Base-by-base conservation (phyloP, 2,888 invertebrate species). In the Lasioglossum oenotherae region DNA sequence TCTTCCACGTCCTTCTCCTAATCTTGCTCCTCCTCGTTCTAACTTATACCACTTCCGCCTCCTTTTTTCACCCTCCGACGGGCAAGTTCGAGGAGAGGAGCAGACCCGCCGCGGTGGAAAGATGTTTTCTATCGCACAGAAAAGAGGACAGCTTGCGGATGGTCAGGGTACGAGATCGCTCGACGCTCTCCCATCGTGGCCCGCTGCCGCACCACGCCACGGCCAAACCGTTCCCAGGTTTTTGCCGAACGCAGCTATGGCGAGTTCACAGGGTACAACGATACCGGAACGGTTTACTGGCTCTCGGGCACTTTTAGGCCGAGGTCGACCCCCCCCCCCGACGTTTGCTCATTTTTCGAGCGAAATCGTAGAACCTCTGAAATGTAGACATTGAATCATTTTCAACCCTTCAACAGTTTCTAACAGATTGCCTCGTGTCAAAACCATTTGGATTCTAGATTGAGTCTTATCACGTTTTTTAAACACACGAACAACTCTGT, bases 141-240 rank as follows among this genome's bases (percentile, higher is more conserved):
- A 90, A 88, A 83, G 85, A 82, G 90, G 88, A 88, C 85, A 73
- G 82, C 77, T 91, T 91, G 89, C 64, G 91, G 85, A 82, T 90
- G 91, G 91, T 91, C 91, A 91, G 85, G 89, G 86, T 78, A 64
- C 64, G 16, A 64, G 77, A 82, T 86, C 64, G 57, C 8, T 53
- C 12, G 31, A 16, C 64, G 64, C 31, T 64, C 64, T 14, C 31
- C 64, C 3, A 64, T 64, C 64, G 6, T 64, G 31, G 35, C 38
- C 69, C 69, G 35, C 19, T 10, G 12, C 23, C 69, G 38, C 35
- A 12, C 57, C n/a, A 12, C 19, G 6, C 2, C 64, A 16, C 16
- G 64, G 64, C 27, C 64, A 64, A 31, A 35, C 10, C 35, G 35
- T 67, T 74, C 44, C 46, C 72, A 19, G 75, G 35, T 87, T 87